phyloP scores from a whole-genome alignment of 1,140 invertebrate genomes.

The Galleria mellonella region DNA sequence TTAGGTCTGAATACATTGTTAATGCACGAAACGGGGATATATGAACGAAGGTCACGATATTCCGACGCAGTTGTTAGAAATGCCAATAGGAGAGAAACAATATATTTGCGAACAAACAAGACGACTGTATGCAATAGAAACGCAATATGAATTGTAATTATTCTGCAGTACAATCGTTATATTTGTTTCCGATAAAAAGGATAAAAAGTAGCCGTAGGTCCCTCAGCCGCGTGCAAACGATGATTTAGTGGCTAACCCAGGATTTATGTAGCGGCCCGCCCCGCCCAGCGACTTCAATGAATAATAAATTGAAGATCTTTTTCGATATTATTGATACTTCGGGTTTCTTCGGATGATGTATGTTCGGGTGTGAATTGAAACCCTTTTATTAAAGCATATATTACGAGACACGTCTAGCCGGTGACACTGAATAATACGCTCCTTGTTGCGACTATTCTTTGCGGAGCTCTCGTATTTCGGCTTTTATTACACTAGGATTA shows the following conservation, averaged over 20 bases:
- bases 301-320: constrained; percentile 59
- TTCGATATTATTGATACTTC: constrained; percentile 54
- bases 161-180: constrained; percentile 14
- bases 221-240: constrained; percentile 29
- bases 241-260: constrained; percentile 41
- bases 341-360: constrained; percentile 48
- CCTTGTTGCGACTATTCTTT: constrained; percentile 64
- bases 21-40: constrained; percentile 26
- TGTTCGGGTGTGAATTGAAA: constrained; percentile 55
- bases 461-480: constrained; percentile 48
- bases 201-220: constrained; percentile 31
- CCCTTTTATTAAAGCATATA: constrained; percentile 74
- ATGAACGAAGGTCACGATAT: constrained; percentile 12
- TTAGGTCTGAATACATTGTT: constrained; percentile 45
- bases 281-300: constrained; percentile 41
- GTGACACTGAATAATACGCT: constrained; percentile 70
- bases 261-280: constrained; percentile 37
- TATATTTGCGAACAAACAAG: background rate
- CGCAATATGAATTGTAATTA: background rate
- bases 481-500: constrained; percentile 60
- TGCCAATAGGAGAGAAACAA: background rate
- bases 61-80: background rate
- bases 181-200: constrained; percentile 28
- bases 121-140: background rate
- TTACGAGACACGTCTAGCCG: constrained; percentile 57